Evolutionary conservation across 2,888 invertebrate genomes (phyloP), one percentile per base, ranked within the genome.

Genomic region (Drosophila nr. fundita): DNA sequence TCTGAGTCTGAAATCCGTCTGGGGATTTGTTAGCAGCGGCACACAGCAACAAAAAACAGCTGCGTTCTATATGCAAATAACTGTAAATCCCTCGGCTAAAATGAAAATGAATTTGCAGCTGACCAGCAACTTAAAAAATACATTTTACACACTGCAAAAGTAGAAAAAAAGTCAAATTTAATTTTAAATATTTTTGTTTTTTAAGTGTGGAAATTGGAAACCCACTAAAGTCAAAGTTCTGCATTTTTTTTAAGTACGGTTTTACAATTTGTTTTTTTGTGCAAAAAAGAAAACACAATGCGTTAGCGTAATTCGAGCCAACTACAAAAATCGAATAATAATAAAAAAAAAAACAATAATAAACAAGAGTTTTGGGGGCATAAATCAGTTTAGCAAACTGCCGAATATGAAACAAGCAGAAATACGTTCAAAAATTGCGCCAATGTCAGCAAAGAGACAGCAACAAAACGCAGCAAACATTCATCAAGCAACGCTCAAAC

Each of bases 301-400:
- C 30, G 59, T 55, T 53, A 34, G 53, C 62, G 76, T 62, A 70
- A 77, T 76, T 59, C n/a, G 80, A 77, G 61, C 49, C 24, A 27
- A 21, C 24, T 34, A 27, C 27, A 27, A 34, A 36, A 40, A 48
- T 50, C 15, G 15, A 42, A 42, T n/a, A 21, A 45, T 42, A 42
- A 21, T 21, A 38, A 21, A 24, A 52, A 27, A 38, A 34, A 40
- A 24, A 42, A n/a, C 8, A 55, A 50, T 2, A 61, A 70, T 15
- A 45, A 50, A 18, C 49, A 42, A 30, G 4, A n/a, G 15, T 32
- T 38, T 30, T 34, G 11, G 54, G 15, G 24, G 8, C 50, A 27
- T n/a, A 36, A 36, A 34, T 8, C 18, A n/a, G 15, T 15, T 24
- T n/a, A 42, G 29, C 21, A 29, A 45, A 36, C 21, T 48, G 34